These are phyloP conservation scores for Pseudopodoces humilis DNA, from an alignment of 2,113 vertebrate species.

Conservation along the genomic window DNA sequence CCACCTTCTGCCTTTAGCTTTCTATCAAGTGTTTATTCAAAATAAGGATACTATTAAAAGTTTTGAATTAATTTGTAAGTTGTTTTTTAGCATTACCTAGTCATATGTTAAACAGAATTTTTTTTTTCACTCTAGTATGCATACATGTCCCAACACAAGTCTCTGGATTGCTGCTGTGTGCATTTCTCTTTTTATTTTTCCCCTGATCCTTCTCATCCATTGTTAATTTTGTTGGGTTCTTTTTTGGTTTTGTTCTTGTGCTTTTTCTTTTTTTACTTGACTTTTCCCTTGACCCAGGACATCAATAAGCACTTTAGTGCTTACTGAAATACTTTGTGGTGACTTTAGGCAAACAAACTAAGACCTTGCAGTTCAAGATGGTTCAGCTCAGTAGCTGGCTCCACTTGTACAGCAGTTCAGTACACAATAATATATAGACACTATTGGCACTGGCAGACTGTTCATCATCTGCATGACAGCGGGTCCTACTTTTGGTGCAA, in stretches of 20 bases:
- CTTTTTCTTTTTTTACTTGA: neutral
- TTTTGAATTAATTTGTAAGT: neutral
- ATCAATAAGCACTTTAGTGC: neutral
- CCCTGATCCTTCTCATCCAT: neutral
- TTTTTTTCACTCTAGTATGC: neutral
- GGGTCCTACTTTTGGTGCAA: neutral
- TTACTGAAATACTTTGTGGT: neutral
- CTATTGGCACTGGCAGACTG: neutral
- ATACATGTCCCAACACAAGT: neutral
- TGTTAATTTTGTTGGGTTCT: neutral
- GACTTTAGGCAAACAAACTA: neutral
- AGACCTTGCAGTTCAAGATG: neutral
- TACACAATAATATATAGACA: neutral
- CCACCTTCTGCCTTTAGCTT: neutral
- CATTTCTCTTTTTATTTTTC: neutral
- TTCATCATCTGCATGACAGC: constrained; percentile 36
- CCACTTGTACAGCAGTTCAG: neutral
- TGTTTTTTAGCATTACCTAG: neutral
- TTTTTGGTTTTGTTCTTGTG: neutral
- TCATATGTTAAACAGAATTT: neutral
- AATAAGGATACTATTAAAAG: neutral
- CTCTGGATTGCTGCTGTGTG: neutral
- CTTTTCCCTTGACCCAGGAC: neutral
- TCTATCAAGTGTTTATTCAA: neutral
- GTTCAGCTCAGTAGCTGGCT: neutral